A percentile compares a stretch with the other conserved stretches of the same genome.
phyloP scores from a whole-genome alignment of 2,113 vertebrate species.

The Caracal caracal region DNA sequence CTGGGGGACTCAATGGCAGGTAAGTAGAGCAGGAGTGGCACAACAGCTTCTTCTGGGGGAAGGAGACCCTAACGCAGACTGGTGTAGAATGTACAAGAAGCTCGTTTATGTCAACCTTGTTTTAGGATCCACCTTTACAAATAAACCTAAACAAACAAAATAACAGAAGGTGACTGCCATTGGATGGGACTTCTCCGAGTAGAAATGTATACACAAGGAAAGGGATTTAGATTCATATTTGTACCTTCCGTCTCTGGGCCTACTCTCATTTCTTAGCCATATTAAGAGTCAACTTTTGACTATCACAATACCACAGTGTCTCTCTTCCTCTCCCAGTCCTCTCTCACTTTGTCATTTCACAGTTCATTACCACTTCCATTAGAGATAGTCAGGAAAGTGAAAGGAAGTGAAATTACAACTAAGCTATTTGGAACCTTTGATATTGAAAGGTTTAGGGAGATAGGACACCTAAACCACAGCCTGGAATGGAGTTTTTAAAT shows the following conservation, averaged over 20 bases:
- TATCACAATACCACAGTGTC: not conserved
- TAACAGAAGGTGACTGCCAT: not conserved
- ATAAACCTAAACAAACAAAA: conserved; percentile 68
- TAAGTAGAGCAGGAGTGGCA: not conserved
- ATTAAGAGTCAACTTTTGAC: conserved; percentile 25
- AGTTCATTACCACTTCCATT: conserved; percentile 19
- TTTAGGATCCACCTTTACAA: conserved; percentile 61
- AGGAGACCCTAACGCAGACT: not conserved
- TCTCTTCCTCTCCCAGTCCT: not conserved
- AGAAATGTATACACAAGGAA: not conserved
- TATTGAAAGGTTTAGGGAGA: conserved; percentile 37
- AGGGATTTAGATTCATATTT: not conserved
- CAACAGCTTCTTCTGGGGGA: not conserved
- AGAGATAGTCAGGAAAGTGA: not conserved
- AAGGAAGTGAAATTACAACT: not conserved
- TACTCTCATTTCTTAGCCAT: not conserved
- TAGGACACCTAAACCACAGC: not conserved
- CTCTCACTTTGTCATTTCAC: not conserved
- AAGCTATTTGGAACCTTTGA: not conserved
- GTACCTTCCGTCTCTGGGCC: not conserved
- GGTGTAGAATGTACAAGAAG: not conserved
- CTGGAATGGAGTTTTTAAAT: conserved; percentile 5
- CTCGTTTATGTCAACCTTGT: conserved; percentile 42
- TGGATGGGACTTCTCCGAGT: not conserved
- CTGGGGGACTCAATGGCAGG: not conserved